phyloP scores from a whole-genome alignment of 2,797 vertebrate species.

The Lagodon rhomboides region DNA sequence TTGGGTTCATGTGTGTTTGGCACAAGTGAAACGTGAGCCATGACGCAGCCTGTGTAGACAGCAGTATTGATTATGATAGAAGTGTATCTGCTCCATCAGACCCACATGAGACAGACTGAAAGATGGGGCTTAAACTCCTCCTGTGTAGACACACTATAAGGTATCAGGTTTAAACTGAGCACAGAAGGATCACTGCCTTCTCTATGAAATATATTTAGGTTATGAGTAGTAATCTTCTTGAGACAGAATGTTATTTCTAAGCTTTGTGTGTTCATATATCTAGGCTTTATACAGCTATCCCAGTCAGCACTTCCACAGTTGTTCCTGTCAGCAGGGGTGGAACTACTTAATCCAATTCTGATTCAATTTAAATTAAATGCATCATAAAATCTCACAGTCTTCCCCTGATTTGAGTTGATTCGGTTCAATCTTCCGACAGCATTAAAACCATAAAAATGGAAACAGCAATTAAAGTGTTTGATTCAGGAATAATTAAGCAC shows the following conservation, averaged over 20 bases:
- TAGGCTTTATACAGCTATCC: not conserved
- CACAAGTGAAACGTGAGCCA: not conserved
- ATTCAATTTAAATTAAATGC: conserved; percentile 40
- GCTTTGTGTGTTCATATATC: conserved; percentile 7
- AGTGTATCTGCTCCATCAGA: not conserved
- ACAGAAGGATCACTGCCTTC: not conserved
- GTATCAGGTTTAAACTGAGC: not conserved
- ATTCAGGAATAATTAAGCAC: conserved; percentile 15
- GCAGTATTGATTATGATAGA: not conserved
- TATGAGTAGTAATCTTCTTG: conserved; percentile 9
- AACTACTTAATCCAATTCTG: conserved; percentile 30
- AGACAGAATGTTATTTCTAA: conserved; percentile 6
- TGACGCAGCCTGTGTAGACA: not conserved
- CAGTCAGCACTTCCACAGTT: not conserved
- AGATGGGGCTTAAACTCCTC: not conserved
- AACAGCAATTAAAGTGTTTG: conserved; percentile 15
- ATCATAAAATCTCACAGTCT: conserved; percentile 30
- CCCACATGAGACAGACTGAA: not conserved
- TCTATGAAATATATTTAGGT: not conserved
- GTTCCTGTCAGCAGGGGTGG: conserved; percentile 26
- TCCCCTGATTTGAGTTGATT: not conserved
- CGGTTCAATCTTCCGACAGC: conserved; percentile 4
- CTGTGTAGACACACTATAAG: not conserved
- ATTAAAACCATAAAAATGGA: not conserved
- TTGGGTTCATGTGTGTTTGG: not conserved